A percentile compares a stretch with the other conserved stretches of the same genome.
Evolutionary conservation across 2,888 invertebrate species (phyloP).

Genomic region (Baronia brevicornis): DNA sequence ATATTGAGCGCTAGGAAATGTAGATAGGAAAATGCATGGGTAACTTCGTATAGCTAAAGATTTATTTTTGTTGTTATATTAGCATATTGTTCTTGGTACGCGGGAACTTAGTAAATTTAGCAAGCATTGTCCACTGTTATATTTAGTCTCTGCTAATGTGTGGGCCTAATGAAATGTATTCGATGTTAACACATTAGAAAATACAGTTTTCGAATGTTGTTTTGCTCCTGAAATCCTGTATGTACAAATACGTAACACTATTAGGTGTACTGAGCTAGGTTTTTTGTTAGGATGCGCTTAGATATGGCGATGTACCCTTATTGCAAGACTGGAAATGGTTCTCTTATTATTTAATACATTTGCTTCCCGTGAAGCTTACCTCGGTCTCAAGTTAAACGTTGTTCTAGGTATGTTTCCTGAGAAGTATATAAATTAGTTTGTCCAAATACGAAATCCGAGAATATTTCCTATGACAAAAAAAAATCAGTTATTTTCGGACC

Average conservation of each 20-base stretch:
- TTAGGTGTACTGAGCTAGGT: conserved; percentile 47
- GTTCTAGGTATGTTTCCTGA: conserved; percentile 17
- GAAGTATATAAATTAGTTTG: too few relatives aligned
- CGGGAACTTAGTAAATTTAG: too few relatives aligned
- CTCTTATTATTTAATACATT: conserved; percentile 28
- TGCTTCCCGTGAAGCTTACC: conserved; percentile 20
- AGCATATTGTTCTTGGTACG: conserved; percentile 58
- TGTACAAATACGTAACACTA: conserved; percentile 57
- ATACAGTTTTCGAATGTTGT: conserved; percentile 4
- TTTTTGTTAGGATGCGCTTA: conserved; percentile 41
- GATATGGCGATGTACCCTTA: conserved; percentile 29
- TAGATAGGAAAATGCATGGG: conserved; percentile 57
- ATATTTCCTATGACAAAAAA: conserved; percentile 24
- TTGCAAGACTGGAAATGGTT: conserved; percentile 38
- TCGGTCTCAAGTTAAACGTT: conserved; percentile 19
- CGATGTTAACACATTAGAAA: conserved; percentile 2
- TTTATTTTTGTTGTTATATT: conserved; percentile 47
- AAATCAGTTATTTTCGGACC: conserved; percentile 30
- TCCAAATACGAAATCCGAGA: too few relatives aligned
- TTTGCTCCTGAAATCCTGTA: conserved; percentile 64
- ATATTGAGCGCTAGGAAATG: conserved; percentile 53
- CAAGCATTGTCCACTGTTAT: conserved; percentile 30
- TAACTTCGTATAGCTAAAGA: conserved; percentile 41
- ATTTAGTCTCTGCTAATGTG: too few relatives aligned
- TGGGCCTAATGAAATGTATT: conserved; percentile 16